Evolutionary conservation across 2,888 invertebrate genomes (phyloP).

Genomic region (Exephanes ischioxanthus): DNA sequence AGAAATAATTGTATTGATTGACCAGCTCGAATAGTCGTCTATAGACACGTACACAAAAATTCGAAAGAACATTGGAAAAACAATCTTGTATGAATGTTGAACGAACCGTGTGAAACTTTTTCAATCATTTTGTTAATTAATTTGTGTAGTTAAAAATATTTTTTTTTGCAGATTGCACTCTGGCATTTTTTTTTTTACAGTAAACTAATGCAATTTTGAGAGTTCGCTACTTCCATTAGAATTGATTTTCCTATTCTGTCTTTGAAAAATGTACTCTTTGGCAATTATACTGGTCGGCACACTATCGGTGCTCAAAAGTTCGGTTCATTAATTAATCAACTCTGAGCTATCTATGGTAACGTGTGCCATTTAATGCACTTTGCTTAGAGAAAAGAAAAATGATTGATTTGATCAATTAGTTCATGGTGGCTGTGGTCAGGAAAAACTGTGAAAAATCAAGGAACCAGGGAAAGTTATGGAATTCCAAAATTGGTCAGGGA

Average conservation of each 20-base stretch:
- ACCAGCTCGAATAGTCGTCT: conserved; percentile 63
- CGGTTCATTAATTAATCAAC: background rate
- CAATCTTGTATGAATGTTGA: background rate
- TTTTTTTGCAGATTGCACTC: conserved; percentile 80
- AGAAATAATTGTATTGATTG: too few relatives aligned
- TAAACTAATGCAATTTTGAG: conserved; percentile 81
- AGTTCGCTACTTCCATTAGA: conserved; percentile 78
- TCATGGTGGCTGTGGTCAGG: too few relatives aligned
- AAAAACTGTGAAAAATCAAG: too few relatives aligned
- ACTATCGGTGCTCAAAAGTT: conserved; percentile 42
- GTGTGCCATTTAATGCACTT: background rate
- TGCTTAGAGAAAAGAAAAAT: background rate
- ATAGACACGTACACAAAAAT: background rate
- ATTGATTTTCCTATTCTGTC: conserved; percentile 80
- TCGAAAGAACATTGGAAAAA: too few relatives aligned
- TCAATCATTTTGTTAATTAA: background rate
- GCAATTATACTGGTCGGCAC: conserved; percentile 77
- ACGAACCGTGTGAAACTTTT: background rate
- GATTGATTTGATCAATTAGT: background rate
- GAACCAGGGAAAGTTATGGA: too few relatives aligned
- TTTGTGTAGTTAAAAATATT: conserved; percentile 36
- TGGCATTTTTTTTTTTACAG: conserved; percentile 71
- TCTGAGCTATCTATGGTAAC: background rate
- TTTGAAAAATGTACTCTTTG: conserved; percentile 69
- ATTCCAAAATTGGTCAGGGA: too few relatives aligned